A percentile compares a stretch with the other conserved stretches of the same genome.
These are phyloP conservation scores for Lasiurus cinereus DNA, from an alignment of 2,113 vertebrate genomes.

Conservation along the genomic window DNA sequence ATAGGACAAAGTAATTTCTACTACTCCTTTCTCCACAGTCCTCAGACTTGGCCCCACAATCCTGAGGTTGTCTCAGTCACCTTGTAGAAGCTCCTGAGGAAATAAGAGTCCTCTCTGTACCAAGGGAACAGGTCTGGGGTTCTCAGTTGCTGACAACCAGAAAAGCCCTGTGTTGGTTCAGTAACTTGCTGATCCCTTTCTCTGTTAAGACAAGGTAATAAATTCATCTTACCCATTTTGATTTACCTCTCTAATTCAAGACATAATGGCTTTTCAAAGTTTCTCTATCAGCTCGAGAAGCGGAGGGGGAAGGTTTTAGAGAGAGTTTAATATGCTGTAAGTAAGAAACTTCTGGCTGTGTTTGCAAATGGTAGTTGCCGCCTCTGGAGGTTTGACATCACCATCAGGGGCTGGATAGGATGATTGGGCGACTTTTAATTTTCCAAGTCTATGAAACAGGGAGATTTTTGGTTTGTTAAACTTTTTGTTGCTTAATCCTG, in stretches of 20 bases:
- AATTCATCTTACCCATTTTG: neutral
- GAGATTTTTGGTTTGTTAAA: neutral
- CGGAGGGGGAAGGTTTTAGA: conserved; percentile 36
- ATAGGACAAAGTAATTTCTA: conserved; percentile 58
- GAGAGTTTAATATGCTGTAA: neutral
- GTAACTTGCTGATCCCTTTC: neutral
- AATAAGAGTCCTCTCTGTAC: neutral
- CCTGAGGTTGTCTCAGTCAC: neutral
- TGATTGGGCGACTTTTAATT: neutral
- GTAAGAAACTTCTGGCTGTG: neutral
- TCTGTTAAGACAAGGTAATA: neutral
- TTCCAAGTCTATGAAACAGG: neutral
- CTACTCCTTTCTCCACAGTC: conserved; percentile 23
- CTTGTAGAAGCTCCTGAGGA: neutral
- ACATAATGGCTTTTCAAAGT: neutral
- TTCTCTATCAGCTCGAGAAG: neutral
- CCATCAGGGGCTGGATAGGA: neutral
- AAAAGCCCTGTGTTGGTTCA: neutral
- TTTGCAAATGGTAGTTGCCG: neutral
- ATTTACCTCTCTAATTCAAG: neutral
- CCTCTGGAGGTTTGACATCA: neutral
- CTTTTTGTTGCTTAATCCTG: no score
- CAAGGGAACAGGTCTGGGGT: neutral
- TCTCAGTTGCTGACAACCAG: neutral
- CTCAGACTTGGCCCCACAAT: neutral